These are phyloP conservation scores for Euphydryas editha DNA, from an alignment of 2,888 invertebrate species.

Conservation along the genomic window DNA sequence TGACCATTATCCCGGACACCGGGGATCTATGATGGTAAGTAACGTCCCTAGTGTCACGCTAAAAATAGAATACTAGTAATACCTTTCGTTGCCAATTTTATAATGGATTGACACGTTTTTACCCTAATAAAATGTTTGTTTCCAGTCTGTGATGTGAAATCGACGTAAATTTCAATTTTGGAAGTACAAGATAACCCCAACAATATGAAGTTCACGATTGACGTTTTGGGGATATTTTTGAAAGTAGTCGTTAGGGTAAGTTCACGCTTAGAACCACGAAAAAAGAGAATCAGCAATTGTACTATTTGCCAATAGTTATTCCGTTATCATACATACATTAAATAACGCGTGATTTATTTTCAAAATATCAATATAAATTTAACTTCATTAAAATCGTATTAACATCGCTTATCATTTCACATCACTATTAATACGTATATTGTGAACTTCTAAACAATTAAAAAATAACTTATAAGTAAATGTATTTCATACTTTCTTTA, in stretches of 20 bases:
- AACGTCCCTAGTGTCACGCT: slow-evolving; percentile 29
- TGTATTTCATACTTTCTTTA: neutral
- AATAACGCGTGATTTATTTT: neutral
- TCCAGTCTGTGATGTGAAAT: slow-evolving; percentile 72
- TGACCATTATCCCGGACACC: slow-evolving; percentile 29
- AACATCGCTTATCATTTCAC: neutral
- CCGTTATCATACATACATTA: neutral
- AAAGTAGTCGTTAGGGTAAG: slow-evolving; percentile 81
- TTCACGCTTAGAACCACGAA: slow-evolving; percentile 33
- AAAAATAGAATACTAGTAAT: slow-evolving; percentile 54
- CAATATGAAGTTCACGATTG: slow-evolving; percentile 81
- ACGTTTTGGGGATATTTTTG: slow-evolving; percentile 79
- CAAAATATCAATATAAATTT: neutral
- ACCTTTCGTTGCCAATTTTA: slow-evolving; percentile 39
- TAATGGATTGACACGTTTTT: slow-evolving; percentile 35
- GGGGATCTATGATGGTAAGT: slow-evolving; percentile 56
- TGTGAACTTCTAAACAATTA: slow-evolving; percentile 5
- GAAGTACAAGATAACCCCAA: slow-evolving; percentile 44
- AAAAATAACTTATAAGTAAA: neutral
- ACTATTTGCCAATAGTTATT: neutral
- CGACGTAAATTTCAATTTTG: slow-evolving; percentile 57
- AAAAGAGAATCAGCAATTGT: neutral
- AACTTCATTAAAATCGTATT: neutral
- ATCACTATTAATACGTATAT: neutral
- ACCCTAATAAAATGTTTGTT: slow-evolving; percentile 57